Conservation (phyloP, 2,888 invertebrate species). For the Epinotia demarniana region DNA sequence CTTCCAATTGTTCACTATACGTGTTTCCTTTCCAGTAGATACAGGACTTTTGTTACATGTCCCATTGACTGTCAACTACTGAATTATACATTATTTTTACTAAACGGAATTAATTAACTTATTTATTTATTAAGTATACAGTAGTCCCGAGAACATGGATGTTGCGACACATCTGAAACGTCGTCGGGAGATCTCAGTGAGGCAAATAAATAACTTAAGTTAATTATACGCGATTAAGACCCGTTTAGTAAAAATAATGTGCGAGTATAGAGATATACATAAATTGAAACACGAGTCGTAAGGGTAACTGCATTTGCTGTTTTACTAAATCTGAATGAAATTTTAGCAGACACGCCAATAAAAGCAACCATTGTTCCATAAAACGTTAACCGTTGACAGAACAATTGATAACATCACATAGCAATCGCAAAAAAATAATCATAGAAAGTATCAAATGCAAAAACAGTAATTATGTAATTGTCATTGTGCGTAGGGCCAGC, state of each 20-base stretch:
- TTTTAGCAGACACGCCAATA: constrained; percentile 10
- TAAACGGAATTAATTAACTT: too few species aligned
- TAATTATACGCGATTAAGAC: too few species aligned
- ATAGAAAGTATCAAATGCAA: constrained; percentile 30
- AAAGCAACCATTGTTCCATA: constrained; percentile 16
- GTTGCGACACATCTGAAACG: too few species aligned
- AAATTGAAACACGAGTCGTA: background rate
- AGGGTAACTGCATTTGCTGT: background rate
- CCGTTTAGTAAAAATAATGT: too few species aligned
- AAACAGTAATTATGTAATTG: constrained; percentile 29
- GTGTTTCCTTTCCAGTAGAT: background rate
- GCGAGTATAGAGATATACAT: too few species aligned
- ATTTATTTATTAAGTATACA: too few species aligned
- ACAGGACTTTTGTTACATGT: background rate
- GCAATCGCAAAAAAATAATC: constrained; percentile 21
- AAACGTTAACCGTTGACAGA: constrained; percentile 6
- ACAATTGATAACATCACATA: constrained; percentile 18
- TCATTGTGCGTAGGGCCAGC: constrained; percentile 31
- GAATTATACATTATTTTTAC: too few species aligned
- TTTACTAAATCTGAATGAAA: background rate
- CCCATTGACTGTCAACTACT: background rate
- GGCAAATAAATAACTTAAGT: too few species aligned
- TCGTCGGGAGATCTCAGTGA: too few species aligned
- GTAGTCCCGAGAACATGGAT: too few species aligned
- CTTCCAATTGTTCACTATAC: background rate